These are phyloP conservation scores for Garrulus glandarius DNA, from an alignment of 2,797 vertebrate genomes.

Conservation along the genomic window DNA sequence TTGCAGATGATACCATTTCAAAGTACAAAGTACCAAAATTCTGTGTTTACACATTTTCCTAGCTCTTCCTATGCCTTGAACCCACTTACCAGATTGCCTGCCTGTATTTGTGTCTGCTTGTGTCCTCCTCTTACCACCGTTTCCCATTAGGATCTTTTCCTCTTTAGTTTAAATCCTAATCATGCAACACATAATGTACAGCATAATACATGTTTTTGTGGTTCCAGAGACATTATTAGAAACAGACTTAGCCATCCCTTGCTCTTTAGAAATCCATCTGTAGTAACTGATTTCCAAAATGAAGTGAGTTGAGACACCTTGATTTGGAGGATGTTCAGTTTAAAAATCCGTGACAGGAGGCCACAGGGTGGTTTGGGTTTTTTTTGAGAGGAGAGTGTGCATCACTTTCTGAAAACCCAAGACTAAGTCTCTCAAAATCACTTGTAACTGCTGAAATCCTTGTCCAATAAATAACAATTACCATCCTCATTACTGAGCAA, in stretches of 20 bases:
- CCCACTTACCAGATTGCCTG: not conserved
- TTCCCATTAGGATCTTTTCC: not conserved
- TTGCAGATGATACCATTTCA: not conserved
- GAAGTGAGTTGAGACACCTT: not conserved
- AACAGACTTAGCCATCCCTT: not conserved
- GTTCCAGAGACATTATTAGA: not conserved
- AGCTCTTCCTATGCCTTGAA: not conserved
- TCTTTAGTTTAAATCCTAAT: not conserved
- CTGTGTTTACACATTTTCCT: not conserved
- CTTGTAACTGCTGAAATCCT: not conserved
- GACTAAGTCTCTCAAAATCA: not conserved
- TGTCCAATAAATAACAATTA: not conserved
- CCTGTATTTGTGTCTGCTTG: not conserved
- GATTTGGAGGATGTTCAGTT: not conserved
- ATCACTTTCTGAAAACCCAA: not conserved
- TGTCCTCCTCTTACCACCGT: not conserved
- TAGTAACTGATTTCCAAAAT: not conserved
- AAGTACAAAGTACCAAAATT: not conserved
- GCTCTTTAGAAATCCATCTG: not conserved
- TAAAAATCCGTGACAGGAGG: not conserved
- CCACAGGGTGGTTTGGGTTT: accelerated
- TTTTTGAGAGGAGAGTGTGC: not conserved
- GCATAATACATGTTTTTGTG: not conserved
- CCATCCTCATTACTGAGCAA: not conserved
- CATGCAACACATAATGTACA: not conserved